Evolutionary conservation across 2,888 invertebrate genomes (phyloP), one percentile per base, ranked within the genome.

Genomic region (Microplitis deprimator): DNA sequence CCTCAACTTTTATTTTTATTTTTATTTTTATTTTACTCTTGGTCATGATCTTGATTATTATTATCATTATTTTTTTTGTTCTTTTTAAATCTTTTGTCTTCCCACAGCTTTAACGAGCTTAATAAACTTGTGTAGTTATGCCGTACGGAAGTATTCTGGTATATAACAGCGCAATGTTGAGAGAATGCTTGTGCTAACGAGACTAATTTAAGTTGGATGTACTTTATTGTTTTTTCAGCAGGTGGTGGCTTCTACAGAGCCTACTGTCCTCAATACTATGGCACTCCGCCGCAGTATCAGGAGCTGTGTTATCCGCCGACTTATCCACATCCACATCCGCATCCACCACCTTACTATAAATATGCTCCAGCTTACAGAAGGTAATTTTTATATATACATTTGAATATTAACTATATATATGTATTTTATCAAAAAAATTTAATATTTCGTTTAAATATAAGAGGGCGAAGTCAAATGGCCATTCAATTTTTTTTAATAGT

Each of bases 301-400:
- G 92, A 92, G 80, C 86, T 92, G 78, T 92, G 92, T 85, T 92
- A 92, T 85, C 90, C 91, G 74, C 91, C 91, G 73, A 90, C 90
- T 78, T 90, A 90, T 82, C 81, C 83, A 70, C 88, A 88, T 83
- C 86, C 90, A 50, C 89, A 89, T 81, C 84, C 88, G 74, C 89
- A 90, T 81, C 89, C 89, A 78, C 88, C 89, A 82, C 89, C 88
- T 84, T 89, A 89, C 81, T 89, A 89, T 85, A 89, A 89, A 85
- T 89, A 90, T 81, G 83, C 88, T 73, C 89, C 88, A 70, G 82
- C 89, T 16, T 90, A 89, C 79, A 88, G 89, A 84, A 89, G 89
- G 89, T 89, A 80, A 50, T 50, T 50, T 50, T 50, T 50, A 4
- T 50, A 50, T 13, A 4, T 13, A 50, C 3, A 50, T 50, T 1